Evolutionary conservation across 1,140 invertebrate species (phyloP), one percentile per base, ranked within the genome.

Genomic region (Bombus breviceps): DNA sequence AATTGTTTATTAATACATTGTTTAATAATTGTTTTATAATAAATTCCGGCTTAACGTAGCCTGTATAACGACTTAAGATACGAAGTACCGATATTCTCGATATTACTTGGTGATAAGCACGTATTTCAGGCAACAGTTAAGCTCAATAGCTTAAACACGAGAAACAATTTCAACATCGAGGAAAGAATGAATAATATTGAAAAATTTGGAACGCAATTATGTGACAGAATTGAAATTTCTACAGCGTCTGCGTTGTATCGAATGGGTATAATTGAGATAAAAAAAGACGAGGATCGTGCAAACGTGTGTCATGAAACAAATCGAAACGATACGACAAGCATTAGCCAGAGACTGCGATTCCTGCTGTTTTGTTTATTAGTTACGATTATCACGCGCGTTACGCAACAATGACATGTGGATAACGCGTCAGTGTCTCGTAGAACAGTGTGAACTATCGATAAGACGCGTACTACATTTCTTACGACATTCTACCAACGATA

Each of bases 361-460:
- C n/a, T 22, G 13, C 57, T 75, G 43, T 57, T 57, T 79, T 71
- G 53, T 72, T 79, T 84, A 84, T 39, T 47, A 72, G 53, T 37
- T 72, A 39, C 53, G 37, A 59, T 71, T 84, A 84, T 84, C 82
- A 39, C 25, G 22, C 18, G 10, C 25, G 37, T 84, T 79, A 79
- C 83, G 76, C 66, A 84, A 84, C 66, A 13, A 71, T 62, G 39
- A 72, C 57, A 47, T 59, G 59, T 37, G 25, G 53, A 72, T 62
- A 66, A 43, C 39, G 47, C 53, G 76, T 72, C 25, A 32, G 57
- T 34, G 47, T 71, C 62, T 71, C 66, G 47, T 41, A 53, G 76
- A 47, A 72, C 28, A 18, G 62, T 28, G 25, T 1, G 28, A n/a
- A 13, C 59, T 10, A 13, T n/a, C 22, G 43, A 84, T 78, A 79